These are phyloP conservation scores for Copidosoma aretas DNA, from an alignment of 2,888 invertebrate species.

Conservation along the genomic window DNA sequence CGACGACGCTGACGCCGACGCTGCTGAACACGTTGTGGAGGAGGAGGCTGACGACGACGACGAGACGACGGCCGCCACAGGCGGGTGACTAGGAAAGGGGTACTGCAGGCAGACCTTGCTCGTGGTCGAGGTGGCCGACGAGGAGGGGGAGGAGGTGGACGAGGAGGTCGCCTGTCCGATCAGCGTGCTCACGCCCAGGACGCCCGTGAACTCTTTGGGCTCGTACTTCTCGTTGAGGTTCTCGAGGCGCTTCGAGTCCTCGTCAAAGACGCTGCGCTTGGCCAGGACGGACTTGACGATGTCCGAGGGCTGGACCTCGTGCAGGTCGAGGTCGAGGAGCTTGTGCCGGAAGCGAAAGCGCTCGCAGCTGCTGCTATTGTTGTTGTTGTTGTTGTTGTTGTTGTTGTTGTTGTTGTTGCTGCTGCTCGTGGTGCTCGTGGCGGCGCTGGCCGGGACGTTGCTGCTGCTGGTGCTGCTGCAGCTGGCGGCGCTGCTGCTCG, in stretches of 20 bases:
- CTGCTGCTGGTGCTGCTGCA: too few relatives aligned
- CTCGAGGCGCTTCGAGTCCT: constrained; percentile 91
- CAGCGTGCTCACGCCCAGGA: constrained; percentile 51
- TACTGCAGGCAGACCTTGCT: constrained; percentile 72
- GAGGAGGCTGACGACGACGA: constrained; percentile 61
- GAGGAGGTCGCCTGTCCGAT: constrained; percentile 48
- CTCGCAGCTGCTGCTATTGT: constrained; percentile 60
- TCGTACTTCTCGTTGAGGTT: constrained; percentile 85
- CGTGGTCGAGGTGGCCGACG: constrained; percentile 51
- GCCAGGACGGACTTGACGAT: constrained; percentile 91
- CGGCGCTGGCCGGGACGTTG: background rate
- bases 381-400: constrained; percentile 58
- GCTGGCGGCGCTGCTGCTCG: constrained; percentile 44
- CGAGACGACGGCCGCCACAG: constrained; percentile 59
- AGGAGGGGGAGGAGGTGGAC: constrained; percentile 47
- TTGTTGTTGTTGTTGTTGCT: constrained; percentile 65
- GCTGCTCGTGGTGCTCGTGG: constrained; percentile 50
- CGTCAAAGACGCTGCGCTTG: constrained; percentile 93
- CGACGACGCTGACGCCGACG: constrained; percentile 64
- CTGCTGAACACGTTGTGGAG: constrained; percentile 46
- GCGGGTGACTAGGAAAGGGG: constrained; percentile 81
- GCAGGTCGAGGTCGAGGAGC: constrained; percentile 79
- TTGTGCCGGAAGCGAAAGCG: constrained; percentile 73
- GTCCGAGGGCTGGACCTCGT: constrained; percentile 88
- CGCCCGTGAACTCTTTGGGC: constrained; percentile 66